Conservation (phyloP, 1,140 invertebrate genomes). For the Trichonephila inaurata region DNA sequence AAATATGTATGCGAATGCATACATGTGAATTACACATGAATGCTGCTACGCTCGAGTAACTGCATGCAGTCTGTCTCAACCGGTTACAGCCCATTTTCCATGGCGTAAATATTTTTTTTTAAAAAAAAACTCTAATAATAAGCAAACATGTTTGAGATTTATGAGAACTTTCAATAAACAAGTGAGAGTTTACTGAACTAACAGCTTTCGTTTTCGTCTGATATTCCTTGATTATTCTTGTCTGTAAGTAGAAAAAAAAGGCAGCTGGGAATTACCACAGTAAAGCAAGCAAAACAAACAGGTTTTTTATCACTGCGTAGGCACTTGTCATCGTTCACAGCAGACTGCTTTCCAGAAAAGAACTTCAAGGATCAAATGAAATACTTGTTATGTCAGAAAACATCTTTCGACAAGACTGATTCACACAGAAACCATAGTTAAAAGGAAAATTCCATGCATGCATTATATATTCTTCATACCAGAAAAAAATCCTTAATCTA, state of each 20-base stretch:
- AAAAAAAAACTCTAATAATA: constrained; percentile 6
- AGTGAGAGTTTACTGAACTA: constrained; percentile 56
- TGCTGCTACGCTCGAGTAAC: constrained; percentile 12
- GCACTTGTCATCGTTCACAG: constrained; percentile 28
- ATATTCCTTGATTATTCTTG: constrained; percentile 20
- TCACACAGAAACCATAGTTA: neutral
- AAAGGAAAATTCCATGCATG: neutral
- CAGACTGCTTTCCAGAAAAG: constrained; percentile 7
- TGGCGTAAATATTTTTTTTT: neutral
- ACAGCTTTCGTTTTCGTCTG: constrained; percentile 52
- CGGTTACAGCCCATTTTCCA: constrained; percentile 2
- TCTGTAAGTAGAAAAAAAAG: neutral
- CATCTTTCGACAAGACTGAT: neutral
- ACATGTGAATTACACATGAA: neutral
- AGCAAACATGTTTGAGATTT: constrained; percentile 38
- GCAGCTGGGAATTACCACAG: neutral
- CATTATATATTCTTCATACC: neutral
- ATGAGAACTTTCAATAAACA: constrained; percentile 55
- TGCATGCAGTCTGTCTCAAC: constrained; percentile 1
- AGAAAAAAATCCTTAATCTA: too few species aligned
- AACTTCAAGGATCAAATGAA: constrained; percentile 27
- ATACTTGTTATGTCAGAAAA: neutral
- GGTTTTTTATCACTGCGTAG: constrained; percentile 33
- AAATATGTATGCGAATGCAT: neutral
- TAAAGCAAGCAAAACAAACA: constrained; percentile 28